Evolutionary conservation across 2,113 vertebrate genomes (phyloP).

Genomic region (Pituophis catenifer): DNA sequence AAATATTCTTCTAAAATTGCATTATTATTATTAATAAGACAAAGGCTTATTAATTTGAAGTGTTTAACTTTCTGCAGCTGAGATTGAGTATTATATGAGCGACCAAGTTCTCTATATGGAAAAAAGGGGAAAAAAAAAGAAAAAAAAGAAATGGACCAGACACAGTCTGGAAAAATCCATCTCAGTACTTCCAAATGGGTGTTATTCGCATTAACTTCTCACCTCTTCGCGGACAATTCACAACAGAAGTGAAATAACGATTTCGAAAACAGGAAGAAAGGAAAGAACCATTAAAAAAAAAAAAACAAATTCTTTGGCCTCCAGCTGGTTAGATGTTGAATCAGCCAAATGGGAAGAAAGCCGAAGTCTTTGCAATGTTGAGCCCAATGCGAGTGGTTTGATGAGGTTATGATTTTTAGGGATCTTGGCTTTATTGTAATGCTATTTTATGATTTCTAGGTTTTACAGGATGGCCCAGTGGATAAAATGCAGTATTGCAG

Average conservation of each 20-base stretch:
- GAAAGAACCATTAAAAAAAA: not conserved
- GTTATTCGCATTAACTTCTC: slow-evolving; percentile 10
- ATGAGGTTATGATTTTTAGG: not conserved
- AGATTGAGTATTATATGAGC: not conserved
- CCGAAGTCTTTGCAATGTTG: slow-evolving; percentile 30
- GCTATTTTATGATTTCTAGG: not conserved
- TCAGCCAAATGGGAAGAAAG: slow-evolving; percentile 41
- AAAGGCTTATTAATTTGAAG: slow-evolving; percentile 9
- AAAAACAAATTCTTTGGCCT: slow-evolving; percentile 5
- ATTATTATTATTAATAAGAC: not conserved
- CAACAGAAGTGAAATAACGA: slow-evolving; percentile 7
- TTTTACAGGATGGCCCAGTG: not conserved
- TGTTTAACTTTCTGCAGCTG: slow-evolving; percentile 29
- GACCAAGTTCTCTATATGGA: not conserved
- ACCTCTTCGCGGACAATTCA: slow-evolving; percentile 15
- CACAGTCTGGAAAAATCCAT: not conserved
- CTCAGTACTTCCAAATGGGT: not conserved
- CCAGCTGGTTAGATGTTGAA: slow-evolving; percentile 24
- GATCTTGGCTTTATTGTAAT: not conserved
- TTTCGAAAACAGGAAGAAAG: not conserved
- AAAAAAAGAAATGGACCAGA: not conserved
- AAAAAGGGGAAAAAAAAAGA: not conserved
- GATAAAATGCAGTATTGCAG: not conserved
- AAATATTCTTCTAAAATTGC: slow-evolving; percentile 5
- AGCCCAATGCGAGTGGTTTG: not conserved